Evolutionary conservation across 2,888 invertebrate species (phyloP).

Genomic region (Sesia bembeciformis): DNA sequence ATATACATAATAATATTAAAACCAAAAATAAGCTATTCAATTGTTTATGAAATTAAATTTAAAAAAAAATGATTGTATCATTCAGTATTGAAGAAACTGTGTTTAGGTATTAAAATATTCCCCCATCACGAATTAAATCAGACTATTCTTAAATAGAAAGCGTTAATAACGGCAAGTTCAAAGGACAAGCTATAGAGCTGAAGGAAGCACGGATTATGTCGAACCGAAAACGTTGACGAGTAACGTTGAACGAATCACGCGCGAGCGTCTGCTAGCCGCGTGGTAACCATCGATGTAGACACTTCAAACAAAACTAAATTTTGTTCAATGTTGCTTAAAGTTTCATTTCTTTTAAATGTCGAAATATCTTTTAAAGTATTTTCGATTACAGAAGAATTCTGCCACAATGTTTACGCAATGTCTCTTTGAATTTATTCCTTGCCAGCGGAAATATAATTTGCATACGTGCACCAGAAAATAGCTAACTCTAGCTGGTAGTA

Average conservation of each 20-base stretch:
- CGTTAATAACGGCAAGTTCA: slow-evolving; percentile 5
- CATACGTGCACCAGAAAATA: slow-evolving; percentile 34
- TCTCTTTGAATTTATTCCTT: slow-evolving; percentile 24
- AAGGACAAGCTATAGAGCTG: slow-evolving; percentile 5
- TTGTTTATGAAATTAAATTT: too few species aligned
- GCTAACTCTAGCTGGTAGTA: slow-evolving; percentile 26
- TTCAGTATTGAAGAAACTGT: too few species aligned
- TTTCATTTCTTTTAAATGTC: neutral
- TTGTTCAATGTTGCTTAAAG: neutral
- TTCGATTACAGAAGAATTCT: slow-evolving; percentile 16
- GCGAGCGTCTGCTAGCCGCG: slow-evolving; percentile 1
- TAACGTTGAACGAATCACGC: slow-evolving; percentile 1
- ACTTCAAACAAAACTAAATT: neutral
- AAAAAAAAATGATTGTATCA: too few species aligned
- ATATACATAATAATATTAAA: too few species aligned
- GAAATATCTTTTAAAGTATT: slow-evolving; percentile 5
- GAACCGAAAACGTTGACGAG: slow-evolving; percentile 6
- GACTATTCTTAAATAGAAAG: neutral
- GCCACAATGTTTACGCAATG: slow-evolving; percentile 12
- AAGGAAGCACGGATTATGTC: slow-evolving; percentile 22
- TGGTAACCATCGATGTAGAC: neutral
- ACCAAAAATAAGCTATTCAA: too few species aligned
- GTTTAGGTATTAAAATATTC: too few species aligned
- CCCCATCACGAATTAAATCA: too few species aligned
- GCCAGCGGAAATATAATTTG: slow-evolving; percentile 37